Evolutionary conservation across 2,113 vertebrate genomes (phyloP), one percentile per base, ranked within the genome.

Genomic region (Alligator mississippiensis): DNA sequence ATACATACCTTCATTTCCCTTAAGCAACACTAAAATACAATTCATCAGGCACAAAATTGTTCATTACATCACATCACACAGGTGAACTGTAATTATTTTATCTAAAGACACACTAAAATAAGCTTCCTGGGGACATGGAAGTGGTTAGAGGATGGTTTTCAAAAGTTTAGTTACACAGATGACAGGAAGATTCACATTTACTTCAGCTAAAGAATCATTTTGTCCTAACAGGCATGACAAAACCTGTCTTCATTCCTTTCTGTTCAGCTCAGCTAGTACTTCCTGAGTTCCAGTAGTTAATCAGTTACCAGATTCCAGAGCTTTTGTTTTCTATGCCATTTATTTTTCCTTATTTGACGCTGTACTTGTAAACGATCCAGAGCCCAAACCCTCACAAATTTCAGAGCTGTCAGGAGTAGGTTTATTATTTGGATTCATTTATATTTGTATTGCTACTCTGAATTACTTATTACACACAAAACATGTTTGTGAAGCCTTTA

Each of bases 161-260:
- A 93, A 62, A 94, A 96, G 96, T 94, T 64, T 77, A 90, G n/a
- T 87, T 88, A 74, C 59, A 77, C 11, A 95, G 86, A 84, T 84
- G 76, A 86, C 28, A n/a, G 90, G 91, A 96, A 98, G 90, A 96
- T 90, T 84, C 86, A 96, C 93, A 94, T 97, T 95, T 97, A 96
- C 95, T 97, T 92, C 88, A 96, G 86, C 93, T 97, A 95, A 97
- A 95, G 97, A 96, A 88, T 94, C 97, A 97, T 98, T 98, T 97
- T 97, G 94, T 97, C 90, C 96, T 95, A 97, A 97, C 74, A 98
- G 97, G 96, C 98, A 98, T 98, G 98, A 98, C 97, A 98, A 98
- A 98, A 98, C 98, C 97, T 98, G 98, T 97, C 98, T 98, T 98
- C 98, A 98, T 98, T 98, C 98, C 98, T 98, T 98, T 98, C 98